These are phyloP conservation scores for Azorinus chamasolen DNA, from an alignment of 2,888 invertebrate species.

Conservation along the genomic window DNA sequence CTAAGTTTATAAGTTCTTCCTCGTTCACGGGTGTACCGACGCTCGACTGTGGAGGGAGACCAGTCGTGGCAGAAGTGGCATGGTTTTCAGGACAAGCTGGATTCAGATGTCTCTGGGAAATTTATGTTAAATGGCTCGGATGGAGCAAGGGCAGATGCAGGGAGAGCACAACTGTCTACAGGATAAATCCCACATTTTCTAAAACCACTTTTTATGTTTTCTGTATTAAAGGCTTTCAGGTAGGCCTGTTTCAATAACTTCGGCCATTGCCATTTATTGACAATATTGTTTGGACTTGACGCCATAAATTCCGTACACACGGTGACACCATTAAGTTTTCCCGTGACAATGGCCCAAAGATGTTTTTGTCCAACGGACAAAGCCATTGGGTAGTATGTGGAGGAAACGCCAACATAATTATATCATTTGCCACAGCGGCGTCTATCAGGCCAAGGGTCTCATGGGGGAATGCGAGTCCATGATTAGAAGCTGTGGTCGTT, in stretches of 20 bases:
- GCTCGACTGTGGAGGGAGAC: no score
- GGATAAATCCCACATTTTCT: constrained; percentile 2
- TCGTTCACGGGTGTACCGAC: no score
- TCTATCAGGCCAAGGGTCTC: constrained; percentile 45
- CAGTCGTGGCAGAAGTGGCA: no score
- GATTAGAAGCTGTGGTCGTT: constrained; percentile 53
- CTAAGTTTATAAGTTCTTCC: no score
- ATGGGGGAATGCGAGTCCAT: constrained; percentile 58
- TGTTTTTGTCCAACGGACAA: not conserved
- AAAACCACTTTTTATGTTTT: not conserved
- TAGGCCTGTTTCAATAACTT: not conserved
- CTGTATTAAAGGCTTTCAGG: not conserved
- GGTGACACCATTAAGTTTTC: not conserved
- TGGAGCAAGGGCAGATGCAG: not conserved
- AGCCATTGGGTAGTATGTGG: constrained; percentile 9
- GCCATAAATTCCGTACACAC: not conserved
- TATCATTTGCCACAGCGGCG: constrained; percentile 28
- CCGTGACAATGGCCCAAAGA: not conserved
- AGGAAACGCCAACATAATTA: not conserved
- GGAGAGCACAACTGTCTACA: not conserved
- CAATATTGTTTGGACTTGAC: not conserved
- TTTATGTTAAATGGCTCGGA: constrained; percentile 2
- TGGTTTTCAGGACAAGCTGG: no score
- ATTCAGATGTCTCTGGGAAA: no score
- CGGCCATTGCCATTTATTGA: constrained; percentile 1